Evolutionary conservation across 23 tunicate genomes (phyloP), one percentile per base, ranked within the genome.

Genomic region (Aplidium turbinatum): DNA sequence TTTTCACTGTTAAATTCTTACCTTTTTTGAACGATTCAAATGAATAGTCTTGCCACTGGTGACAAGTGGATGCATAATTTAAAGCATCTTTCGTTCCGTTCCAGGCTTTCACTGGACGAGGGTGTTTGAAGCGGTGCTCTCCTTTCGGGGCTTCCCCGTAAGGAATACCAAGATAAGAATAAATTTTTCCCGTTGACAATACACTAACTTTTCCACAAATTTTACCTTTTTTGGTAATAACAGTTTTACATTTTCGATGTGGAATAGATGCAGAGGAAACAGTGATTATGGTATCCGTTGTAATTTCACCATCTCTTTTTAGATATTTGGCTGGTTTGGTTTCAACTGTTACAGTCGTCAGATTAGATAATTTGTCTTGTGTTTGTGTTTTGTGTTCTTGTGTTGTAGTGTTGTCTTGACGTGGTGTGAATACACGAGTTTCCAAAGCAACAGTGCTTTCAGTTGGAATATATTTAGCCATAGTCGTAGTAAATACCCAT

Each of bases 81-180:
- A 66, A 31, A 1, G 91, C 84, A 48, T 85, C 85, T 29, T 47
- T 32, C 23, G 46, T 46, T n/a, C 45, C 61, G 27, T 52, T 38
- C 98, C 93, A 92, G 4, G 52, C 23, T 26, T 86, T 38, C 27
- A 56, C 87, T 24, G 87, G 79, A 7, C 9, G 35, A 0, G 98
- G 93, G 2, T 50, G 72, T 33, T 65, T 80, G 33, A 85, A 92
- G 25, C 98, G 62, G 54, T 31, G 47, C 31, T 67, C 48, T 20
- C 87, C 87, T 20, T 27, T 40, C 28, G 98, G 86, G 4, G 87
- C 46, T 34, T 92, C 57, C 0, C 77, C 98, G 52, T 73, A 92
- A 22, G 71, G 71, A 31, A 92, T 85, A 13, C 98, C 98, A 9
- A 85, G 82, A 74, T 64, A 92, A 16, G 46, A 24, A 3, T 76